Conservation (phyloP, 2,797 vertebrate genomes). For the Clarias fuscus region DNA sequence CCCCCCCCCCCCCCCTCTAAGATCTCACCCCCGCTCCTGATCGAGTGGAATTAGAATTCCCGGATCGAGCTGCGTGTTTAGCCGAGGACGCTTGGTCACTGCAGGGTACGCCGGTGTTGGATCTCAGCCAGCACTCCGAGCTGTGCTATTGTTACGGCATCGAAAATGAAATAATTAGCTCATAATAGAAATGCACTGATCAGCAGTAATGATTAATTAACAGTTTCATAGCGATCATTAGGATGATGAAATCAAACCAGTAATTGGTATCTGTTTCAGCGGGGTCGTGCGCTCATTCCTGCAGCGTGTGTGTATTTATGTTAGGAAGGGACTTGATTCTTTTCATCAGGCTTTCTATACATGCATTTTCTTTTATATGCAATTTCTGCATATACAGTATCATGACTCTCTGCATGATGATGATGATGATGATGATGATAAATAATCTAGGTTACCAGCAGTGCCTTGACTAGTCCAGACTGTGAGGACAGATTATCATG, state of each 20-base stretch:
- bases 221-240: conserved; percentile 11
- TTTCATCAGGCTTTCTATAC: background rate
- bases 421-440: background rate
- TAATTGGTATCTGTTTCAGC: background rate
- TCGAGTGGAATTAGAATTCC: background rate
- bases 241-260: conserved; percentile 6
- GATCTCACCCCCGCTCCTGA: background rate
- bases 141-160: background rate
- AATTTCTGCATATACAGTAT: background rate
- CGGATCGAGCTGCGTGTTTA: background rate
- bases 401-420: too few relatives aligned
- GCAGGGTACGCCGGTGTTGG: background rate
- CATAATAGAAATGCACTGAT: conserved; percentile 11
- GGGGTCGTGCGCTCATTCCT: background rate
- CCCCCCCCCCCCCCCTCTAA: background rate
- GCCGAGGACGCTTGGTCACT: background rate
- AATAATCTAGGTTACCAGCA: background rate
- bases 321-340: background rate
- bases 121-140: background rate
- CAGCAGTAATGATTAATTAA: background rate
- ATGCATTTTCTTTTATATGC: background rate
- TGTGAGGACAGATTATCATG: background rate
- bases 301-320: background rate
- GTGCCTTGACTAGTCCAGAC: background rate
- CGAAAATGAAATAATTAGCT: conserved; percentile 12